Conservation (phyloP, 1,140 invertebrate species). For the Dendrolimus kikuchii region DNA sequence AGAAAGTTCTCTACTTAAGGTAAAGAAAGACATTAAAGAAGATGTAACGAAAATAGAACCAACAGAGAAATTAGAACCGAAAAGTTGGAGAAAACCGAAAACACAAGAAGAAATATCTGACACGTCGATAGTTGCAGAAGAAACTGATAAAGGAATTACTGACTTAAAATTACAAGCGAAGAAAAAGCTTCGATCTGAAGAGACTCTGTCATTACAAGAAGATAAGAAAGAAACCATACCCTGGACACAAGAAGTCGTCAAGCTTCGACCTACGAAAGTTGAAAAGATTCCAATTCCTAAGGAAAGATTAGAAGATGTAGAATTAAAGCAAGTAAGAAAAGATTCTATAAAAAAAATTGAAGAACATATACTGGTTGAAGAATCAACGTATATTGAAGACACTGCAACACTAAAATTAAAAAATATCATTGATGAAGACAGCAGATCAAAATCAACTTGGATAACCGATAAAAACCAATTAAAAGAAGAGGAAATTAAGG, state of each 20-base stretch:
- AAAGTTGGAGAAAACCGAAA: constrained; percentile 15
- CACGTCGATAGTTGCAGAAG: constrained; percentile 7
- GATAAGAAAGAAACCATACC: constrained; percentile 31
- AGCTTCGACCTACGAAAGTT: constrained; percentile 71
- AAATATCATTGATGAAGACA: constrained; percentile 10
- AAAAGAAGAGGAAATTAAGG: constrained; percentile 9
- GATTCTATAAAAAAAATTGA: constrained; percentile 32
- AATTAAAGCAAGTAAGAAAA: constrained; percentile 33
- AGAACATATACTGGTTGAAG: constrained; percentile 33
- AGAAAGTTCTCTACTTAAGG: constrained; percentile 9
- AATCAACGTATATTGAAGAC: constrained; percentile 33
- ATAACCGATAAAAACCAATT: constrained; percentile 12
- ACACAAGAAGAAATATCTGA: constrained; percentile 5
- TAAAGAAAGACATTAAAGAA: constrained; percentile 3
- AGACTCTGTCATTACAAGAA: constrained; percentile 11
- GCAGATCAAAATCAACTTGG: constrained; percentile 10
- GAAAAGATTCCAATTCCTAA: constrained; percentile 37
- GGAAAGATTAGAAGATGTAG: constrained; percentile 43
- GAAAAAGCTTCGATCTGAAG: constrained; percentile 16
- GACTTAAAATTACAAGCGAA: constrained; percentile 9
- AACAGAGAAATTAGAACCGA: constrained; percentile 5
- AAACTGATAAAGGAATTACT: constrained; percentile 6
- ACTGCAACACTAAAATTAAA: constrained; percentile 24
- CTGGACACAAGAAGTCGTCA: constrained; percentile 74
- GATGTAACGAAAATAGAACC: neutral